Base-by-base conservation (phyloP, 2,113 vertebrate genomes). In the Podilymbus podiceps region DNA sequence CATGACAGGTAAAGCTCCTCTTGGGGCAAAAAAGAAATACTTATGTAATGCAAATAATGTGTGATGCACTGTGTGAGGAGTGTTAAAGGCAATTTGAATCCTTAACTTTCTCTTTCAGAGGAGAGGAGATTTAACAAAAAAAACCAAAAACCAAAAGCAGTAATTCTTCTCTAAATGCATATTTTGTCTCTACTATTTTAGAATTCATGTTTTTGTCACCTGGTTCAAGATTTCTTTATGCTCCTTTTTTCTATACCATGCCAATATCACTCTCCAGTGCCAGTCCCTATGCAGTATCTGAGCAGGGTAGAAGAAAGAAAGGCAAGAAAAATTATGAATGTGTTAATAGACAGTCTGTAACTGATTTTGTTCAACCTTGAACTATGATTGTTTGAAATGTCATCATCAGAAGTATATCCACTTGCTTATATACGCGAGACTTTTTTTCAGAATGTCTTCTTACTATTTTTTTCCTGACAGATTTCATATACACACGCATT, bases 221-320 rank as follows among this genome's bases (percentile, higher is more conserved):
- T 63, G 12, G 16, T 50, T 60, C 59, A 53, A 73, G 60, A 14
- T 94, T 75, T 42, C 38, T 78, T 90, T 84, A 28, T 62, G 59
- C 12, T 73, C 30, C 63, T 17, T 49, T 5, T 0, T 0, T 71
- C 68, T 75, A 7, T 6, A 53, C 24, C 49, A 38, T 7, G 23
- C 35, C 59, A 44, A 2, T 46, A 62, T 78, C 71, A 62, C 62
- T 67, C 62, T 38, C 35, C 63, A 67, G 24, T 69, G 66, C 12
- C 33, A 53, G 62, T 77, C 76, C 59, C 52, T 47, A 11, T n/a
- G 60, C 59, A 55, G 24, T 31, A 31, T 55, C 56, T 67, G 35
- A 42, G 82, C 67, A 90, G 56, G 25, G 7, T 35, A 33, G 90
- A 38, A 75, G 55, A 74, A 76, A 94, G 62, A 66, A 77, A 89